These are phyloP conservation scores for Drosophila nigromelanica DNA, from an alignment of 1,140 invertebrate genomes.

Conservation along the genomic window DNA sequence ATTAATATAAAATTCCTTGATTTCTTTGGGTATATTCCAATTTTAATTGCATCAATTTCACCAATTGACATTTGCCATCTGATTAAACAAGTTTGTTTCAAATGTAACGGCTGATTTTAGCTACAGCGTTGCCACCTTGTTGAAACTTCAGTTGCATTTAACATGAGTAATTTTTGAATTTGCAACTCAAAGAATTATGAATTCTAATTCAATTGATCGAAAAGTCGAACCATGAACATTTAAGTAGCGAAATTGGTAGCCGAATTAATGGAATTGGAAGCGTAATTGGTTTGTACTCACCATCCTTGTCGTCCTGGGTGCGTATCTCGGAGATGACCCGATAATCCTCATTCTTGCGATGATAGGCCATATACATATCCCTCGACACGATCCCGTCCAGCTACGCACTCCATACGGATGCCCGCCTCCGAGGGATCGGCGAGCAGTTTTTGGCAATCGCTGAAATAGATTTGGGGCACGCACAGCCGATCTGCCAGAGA, in stretches of 20 bases:
- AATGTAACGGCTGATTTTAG: not conserved
- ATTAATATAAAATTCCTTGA: no score
- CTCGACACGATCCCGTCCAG: conserved; percentile 89
- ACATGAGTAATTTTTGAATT: not conserved
- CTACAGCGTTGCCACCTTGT: not conserved
- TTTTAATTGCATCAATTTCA: no score
- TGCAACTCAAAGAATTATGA: not conserved
- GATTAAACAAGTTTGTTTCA: not conserved
- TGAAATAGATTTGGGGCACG: conserved; percentile 87
- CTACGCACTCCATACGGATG: conserved; percentile 87
- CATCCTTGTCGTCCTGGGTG: conserved; percentile 85
- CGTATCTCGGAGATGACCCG: conserved; percentile 89
- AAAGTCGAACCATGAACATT: no score
- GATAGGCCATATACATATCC: conserved; percentile 90
- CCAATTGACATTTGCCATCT: no score
- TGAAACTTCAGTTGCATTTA: not conserved
- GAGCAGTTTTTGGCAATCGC: conserved; percentile 88
- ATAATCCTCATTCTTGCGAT: conserved; percentile 87
- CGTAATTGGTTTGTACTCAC: conserved; percentile 84
- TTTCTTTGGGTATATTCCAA: no score
- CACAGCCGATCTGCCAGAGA: conserved; percentile 88
- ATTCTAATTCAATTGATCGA: not conserved
- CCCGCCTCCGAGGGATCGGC: conserved; percentile 87
- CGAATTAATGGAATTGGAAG: no score
- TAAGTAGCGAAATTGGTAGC: no score